Percentiles rank a stretch among this genome's conserved stretches.
phyloP scores from a whole-genome alignment of 2,797 vertebrate species.

The Pogoniulus pusillus region DNA sequence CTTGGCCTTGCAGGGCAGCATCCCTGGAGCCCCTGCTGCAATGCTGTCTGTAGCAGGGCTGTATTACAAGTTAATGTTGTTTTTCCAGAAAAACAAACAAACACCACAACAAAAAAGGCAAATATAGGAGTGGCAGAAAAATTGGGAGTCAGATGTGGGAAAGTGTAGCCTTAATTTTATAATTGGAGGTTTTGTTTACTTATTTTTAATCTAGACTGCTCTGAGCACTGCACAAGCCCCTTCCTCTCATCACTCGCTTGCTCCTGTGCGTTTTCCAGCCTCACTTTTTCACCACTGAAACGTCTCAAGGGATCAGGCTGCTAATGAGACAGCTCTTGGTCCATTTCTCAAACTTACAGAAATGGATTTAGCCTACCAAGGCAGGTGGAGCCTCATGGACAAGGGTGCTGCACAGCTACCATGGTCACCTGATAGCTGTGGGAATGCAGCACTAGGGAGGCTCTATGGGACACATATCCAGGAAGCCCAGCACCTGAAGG shows the following conservation, averaged over 20 bases:
- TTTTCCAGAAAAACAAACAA: background rate
- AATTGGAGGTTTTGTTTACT: background rate
- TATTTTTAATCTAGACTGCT: background rate
- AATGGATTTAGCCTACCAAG: background rate
- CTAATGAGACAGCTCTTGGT: background rate
- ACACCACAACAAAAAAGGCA: background rate
- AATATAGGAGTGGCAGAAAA: background rate
- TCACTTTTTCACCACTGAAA: background rate
- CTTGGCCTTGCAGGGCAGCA: background rate
- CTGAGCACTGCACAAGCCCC: background rate
- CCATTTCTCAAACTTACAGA: background rate
- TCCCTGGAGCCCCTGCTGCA: background rate
- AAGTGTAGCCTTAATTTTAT: background rate
- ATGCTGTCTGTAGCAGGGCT: background rate
- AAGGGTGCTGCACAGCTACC: background rate
- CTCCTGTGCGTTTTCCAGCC: background rate
- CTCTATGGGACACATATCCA: background rate
- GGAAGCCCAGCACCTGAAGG: background rate
- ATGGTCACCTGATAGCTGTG: background rate
- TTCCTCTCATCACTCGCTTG: background rate
- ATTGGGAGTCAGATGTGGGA: background rate
- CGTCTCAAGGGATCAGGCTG: accelerated
- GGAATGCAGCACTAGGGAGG: background rate
- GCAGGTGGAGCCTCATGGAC: accelerated
- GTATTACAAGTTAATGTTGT: background rate